phyloP scores from a whole-genome alignment of 2,113 vertebrate species.

The Oreotragus oreotragus region DNA sequence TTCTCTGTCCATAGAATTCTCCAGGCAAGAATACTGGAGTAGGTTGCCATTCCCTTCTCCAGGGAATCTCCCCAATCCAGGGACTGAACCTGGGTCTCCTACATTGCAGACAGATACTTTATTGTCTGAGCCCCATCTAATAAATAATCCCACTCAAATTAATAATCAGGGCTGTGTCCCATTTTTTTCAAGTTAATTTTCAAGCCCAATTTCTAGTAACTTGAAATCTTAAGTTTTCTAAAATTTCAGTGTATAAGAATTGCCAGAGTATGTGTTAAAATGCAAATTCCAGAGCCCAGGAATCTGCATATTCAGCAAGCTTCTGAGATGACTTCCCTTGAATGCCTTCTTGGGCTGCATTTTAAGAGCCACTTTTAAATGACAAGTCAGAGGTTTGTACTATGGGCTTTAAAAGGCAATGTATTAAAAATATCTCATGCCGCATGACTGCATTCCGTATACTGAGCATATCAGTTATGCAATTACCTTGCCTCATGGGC shows the following conservation, averaged over 20 bases:
- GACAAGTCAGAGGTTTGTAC: not conserved
- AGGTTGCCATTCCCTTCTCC: not conserved
- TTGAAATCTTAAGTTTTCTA: not conserved
- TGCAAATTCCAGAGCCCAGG: not conserved
- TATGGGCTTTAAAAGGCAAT: not conserved
- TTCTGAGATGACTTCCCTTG: not conserved
- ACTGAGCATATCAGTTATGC: not conserved
- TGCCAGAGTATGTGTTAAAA: not conserved
- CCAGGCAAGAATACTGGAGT: not conserved
- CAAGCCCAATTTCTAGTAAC: not conserved
- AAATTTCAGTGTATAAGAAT: not conserved
- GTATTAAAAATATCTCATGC: not conserved
- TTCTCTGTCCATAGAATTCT: not conserved
- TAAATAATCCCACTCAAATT: not conserved
- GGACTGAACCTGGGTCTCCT: not conserved
- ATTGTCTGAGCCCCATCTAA: not conserved
- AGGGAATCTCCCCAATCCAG: not conserved
- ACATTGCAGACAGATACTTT: not conserved
- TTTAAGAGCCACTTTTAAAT: not conserved
- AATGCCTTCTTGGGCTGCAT: not conserved
- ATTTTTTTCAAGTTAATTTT: constrained; percentile 14
- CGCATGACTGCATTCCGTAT: not conserved
- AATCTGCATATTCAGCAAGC: not conserved
- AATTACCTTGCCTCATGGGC: not conserved
- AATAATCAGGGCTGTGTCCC: not conserved